These are phyloP conservation scores for Grapholita molesta DNA, from an alignment of 1,140 invertebrate genomes.

Conservation along the genomic window DNA sequence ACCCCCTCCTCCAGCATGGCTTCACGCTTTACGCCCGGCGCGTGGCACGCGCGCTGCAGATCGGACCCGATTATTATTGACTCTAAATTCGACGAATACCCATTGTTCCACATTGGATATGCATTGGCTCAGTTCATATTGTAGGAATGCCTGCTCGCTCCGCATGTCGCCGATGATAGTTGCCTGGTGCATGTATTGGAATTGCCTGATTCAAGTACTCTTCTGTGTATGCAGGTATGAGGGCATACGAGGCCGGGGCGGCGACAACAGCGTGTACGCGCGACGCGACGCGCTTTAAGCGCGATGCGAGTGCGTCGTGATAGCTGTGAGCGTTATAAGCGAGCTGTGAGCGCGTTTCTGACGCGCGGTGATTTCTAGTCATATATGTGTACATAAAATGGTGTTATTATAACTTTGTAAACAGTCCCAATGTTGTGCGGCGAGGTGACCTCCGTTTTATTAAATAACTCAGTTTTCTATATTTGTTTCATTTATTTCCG, in stretches of 20 bases:
- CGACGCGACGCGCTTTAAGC: constrained; percentile 3
- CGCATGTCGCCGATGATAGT: background rate
- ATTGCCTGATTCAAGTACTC: background rate
- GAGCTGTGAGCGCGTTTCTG: background rate
- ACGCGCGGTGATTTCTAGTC: background rate
- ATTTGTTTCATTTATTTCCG: background rate
- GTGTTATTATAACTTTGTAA: constrained; percentile 4
- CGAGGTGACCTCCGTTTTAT: background rate
- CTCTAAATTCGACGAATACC: background rate
- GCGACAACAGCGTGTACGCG: background rate
- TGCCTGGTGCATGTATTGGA: background rate
- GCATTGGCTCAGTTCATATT: background rate
- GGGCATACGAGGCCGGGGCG: background rate
- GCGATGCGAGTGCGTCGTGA: background rate
- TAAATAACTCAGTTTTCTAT: background rate
- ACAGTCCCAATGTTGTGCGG: background rate
- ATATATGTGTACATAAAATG: background rate
- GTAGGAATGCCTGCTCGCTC: constrained; percentile 10
- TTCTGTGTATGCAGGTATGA: background rate
- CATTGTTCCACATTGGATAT: background rate
- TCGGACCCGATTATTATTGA: background rate
- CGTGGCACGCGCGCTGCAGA: background rate
- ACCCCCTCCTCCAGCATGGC: constrained; percentile 8
- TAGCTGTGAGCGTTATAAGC: background rate
- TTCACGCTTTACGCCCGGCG: background rate